phyloP scores from a whole-genome alignment of 2,888 invertebrate genomes.

The Liodrosophila aerea region DNA sequence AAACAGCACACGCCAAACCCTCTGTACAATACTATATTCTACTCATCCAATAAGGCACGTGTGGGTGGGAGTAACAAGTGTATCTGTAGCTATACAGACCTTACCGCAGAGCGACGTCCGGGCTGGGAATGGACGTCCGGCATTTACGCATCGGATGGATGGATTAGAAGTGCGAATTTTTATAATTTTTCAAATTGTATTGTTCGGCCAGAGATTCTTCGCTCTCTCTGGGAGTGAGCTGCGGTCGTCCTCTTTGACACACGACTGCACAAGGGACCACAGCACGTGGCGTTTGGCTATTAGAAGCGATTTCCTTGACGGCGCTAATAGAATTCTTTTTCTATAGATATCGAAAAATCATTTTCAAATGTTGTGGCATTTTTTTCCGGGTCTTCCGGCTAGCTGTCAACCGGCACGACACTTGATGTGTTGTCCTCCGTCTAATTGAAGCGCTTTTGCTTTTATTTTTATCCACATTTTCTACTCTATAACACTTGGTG shows the following conservation, averaged over 20 bases:
- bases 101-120: slow-evolving; percentile 46
- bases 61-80: slow-evolving; percentile 64
- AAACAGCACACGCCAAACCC: slow-evolving; percentile 9
- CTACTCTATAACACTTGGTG: neutral
- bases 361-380: slow-evolving; percentile 48
- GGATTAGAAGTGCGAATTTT: slow-evolving; percentile 72
- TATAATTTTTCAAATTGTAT: slow-evolving; percentile 76
- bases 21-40: neutral
- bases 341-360: slow-evolving; percentile 23
- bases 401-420: slow-evolving; percentile 57
- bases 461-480: slow-evolving; percentile 14
- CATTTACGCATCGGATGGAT: slow-evolving; percentile 53
- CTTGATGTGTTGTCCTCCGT: slow-evolving; percentile 48
- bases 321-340: slow-evolving; percentile 68
- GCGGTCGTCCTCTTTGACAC: slow-evolving; percentile 71
- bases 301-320: slow-evolving; percentile 71
- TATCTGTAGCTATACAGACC: slow-evolving; percentile 62
- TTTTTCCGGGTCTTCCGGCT: slow-evolving; percentile 25
- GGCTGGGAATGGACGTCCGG: slow-evolving; percentile 34
- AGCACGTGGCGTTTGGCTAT: slow-evolving; percentile 68
- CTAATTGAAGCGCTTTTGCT: slow-evolving; percentile 49
- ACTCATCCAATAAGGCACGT: slow-evolving; percentile 42
- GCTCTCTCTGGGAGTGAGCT: slow-evolving; percentile 28
- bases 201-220: slow-evolving; percentile 44
- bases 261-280: slow-evolving; percentile 61